Conservation (phyloP, 2,888 invertebrate species). For the Hydraecia micacea region DNA sequence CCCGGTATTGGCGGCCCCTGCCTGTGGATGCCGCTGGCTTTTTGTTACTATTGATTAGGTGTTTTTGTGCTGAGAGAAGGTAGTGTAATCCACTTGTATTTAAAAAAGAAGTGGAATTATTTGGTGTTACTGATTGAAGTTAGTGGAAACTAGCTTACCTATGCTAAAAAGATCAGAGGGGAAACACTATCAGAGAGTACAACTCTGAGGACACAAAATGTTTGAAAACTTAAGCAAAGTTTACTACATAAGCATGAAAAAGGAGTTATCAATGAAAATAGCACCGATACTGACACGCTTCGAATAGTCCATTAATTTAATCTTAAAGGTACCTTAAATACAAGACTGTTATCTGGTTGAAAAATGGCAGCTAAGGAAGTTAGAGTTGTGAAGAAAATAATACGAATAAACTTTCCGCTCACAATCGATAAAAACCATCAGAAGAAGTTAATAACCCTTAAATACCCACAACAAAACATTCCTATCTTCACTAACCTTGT, state of each 20-base stretch:
- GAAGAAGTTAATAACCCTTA: constrained; percentile 11
- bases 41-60: constrained; percentile 63
- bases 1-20: constrained; percentile 66
- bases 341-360: neutral
- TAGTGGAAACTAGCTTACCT: neutral
- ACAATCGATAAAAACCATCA: too few relatives aligned
- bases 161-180: neutral
- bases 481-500: constrained; percentile 4
- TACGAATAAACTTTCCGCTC: neutral
- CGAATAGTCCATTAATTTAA: neutral
- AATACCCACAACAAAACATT: constrained; percentile 14
- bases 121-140: neutral
- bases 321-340: neutral
- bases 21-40: constrained; percentile 47
- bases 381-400: neutral
- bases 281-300: neutral
- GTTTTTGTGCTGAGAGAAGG: constrained; percentile 31
- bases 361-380: neutral
- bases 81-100: neutral
- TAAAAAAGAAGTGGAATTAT: neutral
- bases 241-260: neutral
- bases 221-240: neutral
- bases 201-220: neutral
- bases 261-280: neutral
- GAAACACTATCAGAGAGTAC: neutral